Evolutionary conservation across 53 echinoderm and acorn worm genomes (phyloP).

Genomic region (Patiria pectinifera): DNA sequence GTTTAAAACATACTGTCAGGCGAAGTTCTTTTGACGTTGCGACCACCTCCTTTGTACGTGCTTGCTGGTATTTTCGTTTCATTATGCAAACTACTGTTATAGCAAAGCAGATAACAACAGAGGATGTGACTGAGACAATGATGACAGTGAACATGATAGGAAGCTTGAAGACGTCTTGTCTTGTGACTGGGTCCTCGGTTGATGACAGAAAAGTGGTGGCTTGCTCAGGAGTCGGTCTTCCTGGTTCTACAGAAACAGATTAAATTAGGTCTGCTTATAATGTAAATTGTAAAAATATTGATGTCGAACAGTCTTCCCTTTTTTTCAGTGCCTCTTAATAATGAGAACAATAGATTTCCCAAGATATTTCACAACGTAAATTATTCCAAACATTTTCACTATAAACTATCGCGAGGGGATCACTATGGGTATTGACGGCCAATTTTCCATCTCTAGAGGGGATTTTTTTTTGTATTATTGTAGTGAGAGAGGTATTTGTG

Average conservation of each 20-base stretch:
- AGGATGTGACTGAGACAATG: background rate
- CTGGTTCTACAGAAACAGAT: background rate
- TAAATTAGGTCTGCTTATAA: too few relatives aligned
- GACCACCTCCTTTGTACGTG: background rate
- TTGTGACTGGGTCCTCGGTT: background rate
- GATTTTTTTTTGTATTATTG: too few relatives aligned
- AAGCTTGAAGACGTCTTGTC: background rate
- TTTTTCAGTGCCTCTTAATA: too few relatives aligned
- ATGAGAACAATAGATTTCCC: too few relatives aligned
- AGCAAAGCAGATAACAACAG: background rate
- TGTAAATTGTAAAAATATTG: too few relatives aligned
- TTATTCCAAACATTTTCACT: too few relatives aligned
- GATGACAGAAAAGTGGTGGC: background rate
- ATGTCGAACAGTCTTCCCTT: too few relatives aligned
- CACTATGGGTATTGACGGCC: too few relatives aligned
- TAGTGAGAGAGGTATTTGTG: too few relatives aligned
- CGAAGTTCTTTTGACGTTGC: background rate
- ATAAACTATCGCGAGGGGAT: too few relatives aligned
- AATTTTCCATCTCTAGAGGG: too few relatives aligned
- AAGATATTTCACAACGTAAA: too few relatives aligned
- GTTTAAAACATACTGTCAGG: background rate
- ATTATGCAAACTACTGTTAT: background rate
- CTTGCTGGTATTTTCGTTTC: background rate
- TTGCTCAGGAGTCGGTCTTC: background rate
- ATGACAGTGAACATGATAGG: background rate